Evolutionary conservation across 2,113 vertebrate species (phyloP), one percentile per base, ranked within the genome.

Genomic region (Macrotus californicus): DNA sequence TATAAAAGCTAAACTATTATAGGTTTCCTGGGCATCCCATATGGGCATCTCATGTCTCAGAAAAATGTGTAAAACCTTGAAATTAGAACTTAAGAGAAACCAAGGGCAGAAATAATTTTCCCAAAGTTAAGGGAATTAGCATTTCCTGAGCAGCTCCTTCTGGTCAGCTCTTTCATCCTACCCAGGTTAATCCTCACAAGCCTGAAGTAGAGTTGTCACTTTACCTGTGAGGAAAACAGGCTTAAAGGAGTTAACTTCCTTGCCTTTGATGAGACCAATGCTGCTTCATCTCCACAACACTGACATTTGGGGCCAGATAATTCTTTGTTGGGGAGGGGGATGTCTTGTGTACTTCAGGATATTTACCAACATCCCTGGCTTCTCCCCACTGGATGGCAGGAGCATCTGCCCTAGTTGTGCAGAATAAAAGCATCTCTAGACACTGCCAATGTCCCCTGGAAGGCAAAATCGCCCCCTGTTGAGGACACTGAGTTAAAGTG

Each of bases 31-130:
- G 36, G 48, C 29, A 92, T 54, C 43, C 22, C 56, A 59, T 59
- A 26, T 52, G 4, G 36, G 48, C 34, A 92, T 54, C 43, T 56
- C 67, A 91, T 3, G 29, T 73, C 61, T 86, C n/a, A 82, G 70
- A 95, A 79, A 96, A 87, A 76, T 59, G 81, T 7, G 11, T 73
- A 48, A 91, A 87, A 34, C n/a, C 34, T 59, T 83, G 72, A 96
- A 82, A 94, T 75, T 22, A 80, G 59, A 97, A 95, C 22, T n/a
- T 39, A 96, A 66, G 76, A 76, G 46, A n/a, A n/a, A 85, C 34
- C 73, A 89, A 24, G 64, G 34, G 48, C 88, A 91, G 92, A 94
- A 95, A n/a, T 52, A 69, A 82, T 46, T 50, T 81, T 41, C 41
- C 52, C 69, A 79, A 79, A 77, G 24, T 36, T 87, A 84, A 59